Evolutionary conservation across 2,113 vertebrate genomes (phyloP), one percentile per base, ranked within the genome.

Genomic region (Neodontobutis hainanensis): DNA sequence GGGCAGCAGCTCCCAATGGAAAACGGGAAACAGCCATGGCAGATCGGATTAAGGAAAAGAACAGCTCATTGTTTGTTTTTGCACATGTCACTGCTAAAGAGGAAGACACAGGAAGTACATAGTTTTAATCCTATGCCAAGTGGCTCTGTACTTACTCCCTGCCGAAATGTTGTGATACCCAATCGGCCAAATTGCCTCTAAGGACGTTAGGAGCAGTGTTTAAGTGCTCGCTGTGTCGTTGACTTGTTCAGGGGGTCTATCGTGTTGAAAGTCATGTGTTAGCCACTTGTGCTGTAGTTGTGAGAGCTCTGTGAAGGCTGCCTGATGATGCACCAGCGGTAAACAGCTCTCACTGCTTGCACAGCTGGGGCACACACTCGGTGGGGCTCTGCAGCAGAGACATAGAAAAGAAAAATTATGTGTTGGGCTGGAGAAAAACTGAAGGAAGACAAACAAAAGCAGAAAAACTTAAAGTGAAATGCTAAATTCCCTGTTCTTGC

Each of bases 391-490:
- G 16, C 48, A 27, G 3, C 42, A 65, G 47, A 40, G 57, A 45
- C 27, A 53, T 8, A 19, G 10, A 15, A 11, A 12, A 46, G 46
- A 44, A 50, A 47, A 7, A 27, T 11, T 7, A 53, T 75, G 80
- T 78, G 78, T 51, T 8, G 76, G 83, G 65, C 68, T 70, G 61
- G 73, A 78, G 62, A 52, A n/a, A 75, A 83, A 80, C 75, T 48
- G 61, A 64, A 72, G 58, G 57, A 69, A 56, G 61, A 63, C 47
- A 87, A 78, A 83, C 70, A 42, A 46, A 43, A 83, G 74, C 65
- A 58, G 69, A 82, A 87, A 81, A n/a, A n/a, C 61, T 59, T 61
- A 87, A 85, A 76, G 76, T 70, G 82, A 27, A 79, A 86, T 61
- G 61, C 68, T 73, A 88, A 77, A 85, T 84, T 61, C 65, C 38